Percentiles rank a stretch among this genome's conserved stretches.
Conservation (phyloP, 2,888 invertebrate species). For the Meloe dianella region DNA sequence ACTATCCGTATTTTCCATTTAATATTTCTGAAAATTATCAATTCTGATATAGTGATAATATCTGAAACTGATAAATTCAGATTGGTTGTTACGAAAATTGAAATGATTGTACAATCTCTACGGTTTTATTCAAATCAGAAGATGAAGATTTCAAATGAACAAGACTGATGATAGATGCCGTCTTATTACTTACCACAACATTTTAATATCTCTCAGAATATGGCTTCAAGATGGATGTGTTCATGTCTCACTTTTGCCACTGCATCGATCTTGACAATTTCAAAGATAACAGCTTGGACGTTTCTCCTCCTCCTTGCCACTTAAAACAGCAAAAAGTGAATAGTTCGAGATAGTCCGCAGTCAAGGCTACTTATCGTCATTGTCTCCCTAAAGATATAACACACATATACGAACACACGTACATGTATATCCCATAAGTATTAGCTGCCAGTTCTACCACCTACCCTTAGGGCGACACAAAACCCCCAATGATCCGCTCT, state of each 20-base stretch:
- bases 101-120: neutral
- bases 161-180: neutral
- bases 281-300: slow-evolving; percentile 8
- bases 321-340: slow-evolving; percentile 2
- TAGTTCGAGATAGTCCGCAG: neutral
- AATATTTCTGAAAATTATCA: neutral
- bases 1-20: neutral
- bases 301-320: slow-evolving; percentile 1
- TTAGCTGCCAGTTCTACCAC: neutral
- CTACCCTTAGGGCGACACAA: neutral
- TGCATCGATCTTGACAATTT: neutral
- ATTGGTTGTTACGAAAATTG: neutral
- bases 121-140: neutral
- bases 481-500: slow-evolving; percentile 31
- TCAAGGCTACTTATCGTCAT: slow-evolving; percentile 7
- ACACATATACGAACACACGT: neutral
- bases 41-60: no score
- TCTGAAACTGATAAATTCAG: no score
- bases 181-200: neutral
- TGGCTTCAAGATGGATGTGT: neutral
- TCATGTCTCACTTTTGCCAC: neutral
- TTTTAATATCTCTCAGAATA: neutral
- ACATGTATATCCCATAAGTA: neutral
- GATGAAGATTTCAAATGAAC: neutral
- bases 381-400: neutral